Evolutionary conservation across 2,113 vertebrate species (phyloP).

Genomic region (Lepus europaeus): DNA sequence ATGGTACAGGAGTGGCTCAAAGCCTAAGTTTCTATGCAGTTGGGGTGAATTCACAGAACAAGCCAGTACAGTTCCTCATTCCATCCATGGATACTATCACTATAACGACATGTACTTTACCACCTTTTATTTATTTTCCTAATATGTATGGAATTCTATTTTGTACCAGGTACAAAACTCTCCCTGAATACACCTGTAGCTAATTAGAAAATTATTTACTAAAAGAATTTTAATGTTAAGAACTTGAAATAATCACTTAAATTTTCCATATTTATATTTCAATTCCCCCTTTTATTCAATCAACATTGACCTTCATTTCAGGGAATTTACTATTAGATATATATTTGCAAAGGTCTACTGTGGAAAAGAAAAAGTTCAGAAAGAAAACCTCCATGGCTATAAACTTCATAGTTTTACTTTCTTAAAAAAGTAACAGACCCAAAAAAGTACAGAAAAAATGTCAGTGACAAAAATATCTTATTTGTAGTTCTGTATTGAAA

Average conservation of each 20-base stretch:
- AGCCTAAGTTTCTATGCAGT: not conserved
- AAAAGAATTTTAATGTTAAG: conserved; percentile 1
- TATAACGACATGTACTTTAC: conserved; percentile 4
- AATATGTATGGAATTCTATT: conserved; percentile 14
- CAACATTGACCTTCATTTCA: not conserved
- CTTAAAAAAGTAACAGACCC: not conserved
- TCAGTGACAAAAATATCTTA: not conserved
- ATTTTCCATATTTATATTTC: not conserved
- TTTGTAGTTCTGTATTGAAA: conserved; percentile 25
- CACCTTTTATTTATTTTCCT: not conserved
- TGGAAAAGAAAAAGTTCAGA: not conserved
- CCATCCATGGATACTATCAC: not conserved
- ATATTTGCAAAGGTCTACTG: conserved; percentile 36
- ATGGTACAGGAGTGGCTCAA: not conserved
- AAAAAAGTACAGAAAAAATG: not conserved
- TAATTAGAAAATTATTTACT: not conserved
- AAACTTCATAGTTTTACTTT: not conserved
- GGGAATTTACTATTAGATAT: not conserved
- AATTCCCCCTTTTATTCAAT: not conserved
- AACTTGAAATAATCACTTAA: conserved; percentile 34
- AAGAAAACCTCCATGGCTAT: not conserved
- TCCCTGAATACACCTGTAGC: conserved; percentile 19
- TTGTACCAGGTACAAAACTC: conserved; percentile 24
- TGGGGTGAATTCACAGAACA: not conserved
- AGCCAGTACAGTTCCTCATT: not conserved